Percentiles rank a stretch among this genome's conserved stretches.
Evolutionary conservation across 1,140 invertebrate genomes (phyloP).

Genomic region (Melitaea cinxia): DNA sequence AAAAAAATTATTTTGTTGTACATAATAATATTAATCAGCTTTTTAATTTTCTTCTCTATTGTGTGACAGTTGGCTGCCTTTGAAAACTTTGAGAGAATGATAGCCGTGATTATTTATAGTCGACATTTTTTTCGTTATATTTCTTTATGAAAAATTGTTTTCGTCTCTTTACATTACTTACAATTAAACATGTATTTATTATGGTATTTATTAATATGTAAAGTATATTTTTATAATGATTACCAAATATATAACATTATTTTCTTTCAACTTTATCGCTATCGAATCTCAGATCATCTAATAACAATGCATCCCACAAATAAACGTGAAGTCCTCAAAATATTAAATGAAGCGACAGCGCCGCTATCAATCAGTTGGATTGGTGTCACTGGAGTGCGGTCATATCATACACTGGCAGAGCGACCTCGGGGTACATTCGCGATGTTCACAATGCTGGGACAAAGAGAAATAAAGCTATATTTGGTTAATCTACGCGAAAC

Average conservation of each 20-base stretch:
- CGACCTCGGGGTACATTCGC: no score
- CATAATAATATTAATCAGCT: background rate
- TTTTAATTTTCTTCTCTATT: background rate
- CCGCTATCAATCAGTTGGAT: slow-evolving; percentile 1
- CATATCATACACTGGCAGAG: background rate
- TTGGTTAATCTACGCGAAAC: no score
- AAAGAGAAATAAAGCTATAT: background rate
- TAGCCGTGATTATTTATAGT: background rate
- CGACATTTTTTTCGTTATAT: background rate
- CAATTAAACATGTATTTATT: no score
- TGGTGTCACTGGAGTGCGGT: background rate
- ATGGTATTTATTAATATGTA: no score
- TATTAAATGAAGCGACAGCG: background rate
- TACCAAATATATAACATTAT: no score
- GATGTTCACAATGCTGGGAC: background rate
- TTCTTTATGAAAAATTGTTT: background rate
- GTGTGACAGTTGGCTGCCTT: background rate
- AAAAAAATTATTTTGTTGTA: no score
- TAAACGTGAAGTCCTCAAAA: background rate
- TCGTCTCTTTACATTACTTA: no score
- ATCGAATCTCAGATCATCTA: no score
- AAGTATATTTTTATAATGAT: no score
- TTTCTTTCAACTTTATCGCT: no score
- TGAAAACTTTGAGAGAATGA: background rate
- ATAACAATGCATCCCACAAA: no score